Base-by-base conservation (phyloP, 2,888 invertebrate genomes). In the Drosophila stalkeri region DNA sequence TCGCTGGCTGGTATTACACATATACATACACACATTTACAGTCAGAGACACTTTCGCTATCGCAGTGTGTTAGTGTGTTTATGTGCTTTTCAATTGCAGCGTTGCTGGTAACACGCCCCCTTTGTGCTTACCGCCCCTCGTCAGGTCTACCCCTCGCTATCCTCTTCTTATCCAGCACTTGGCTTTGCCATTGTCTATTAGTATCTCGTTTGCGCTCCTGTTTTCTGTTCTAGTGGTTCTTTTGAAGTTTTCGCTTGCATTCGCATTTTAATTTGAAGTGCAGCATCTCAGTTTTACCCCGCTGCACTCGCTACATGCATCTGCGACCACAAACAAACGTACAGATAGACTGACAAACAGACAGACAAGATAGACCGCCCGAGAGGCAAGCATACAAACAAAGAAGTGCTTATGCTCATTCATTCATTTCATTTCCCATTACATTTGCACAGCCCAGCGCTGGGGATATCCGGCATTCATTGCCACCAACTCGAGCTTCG, bases 191-290 rank as follows among this genome's bases (percentile, higher is more conserved):
- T 86, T 90, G 88, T 87, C 83, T 88, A 89, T 87, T 88, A 89
- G 90, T 85, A 88, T 89, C 83, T 86, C 86, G 86, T 86, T 87
- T 86, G 88, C 80, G 89, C 83, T 89, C 82, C 86, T 79, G 85
- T 79, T 89, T 86, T 87, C 86, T 89, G 86, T 86, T 80, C 89
- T 89, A 89, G 83, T 85, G 86, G 80, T 89, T 86, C 86, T 86
- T 86, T 86, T 86, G 86, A 86, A 89, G 86, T 89, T 86, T 88
- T 89, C 86, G 88, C 82, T 85, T 85, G 86, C 89, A 87, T 87
- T 89, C 89, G 88, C 88, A 87, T 90, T 88, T 89, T 86, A 89
- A 87, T 87, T 87, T 89, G 88, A 88, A 87, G 87, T 88, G 86
- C 87, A 86, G 77, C 86, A 85, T 85, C 86, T 85, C 86, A 76